Evolutionary conservation across 2,113 vertebrate species (phyloP).

Genomic region (Okapia johnstoni): DNA sequence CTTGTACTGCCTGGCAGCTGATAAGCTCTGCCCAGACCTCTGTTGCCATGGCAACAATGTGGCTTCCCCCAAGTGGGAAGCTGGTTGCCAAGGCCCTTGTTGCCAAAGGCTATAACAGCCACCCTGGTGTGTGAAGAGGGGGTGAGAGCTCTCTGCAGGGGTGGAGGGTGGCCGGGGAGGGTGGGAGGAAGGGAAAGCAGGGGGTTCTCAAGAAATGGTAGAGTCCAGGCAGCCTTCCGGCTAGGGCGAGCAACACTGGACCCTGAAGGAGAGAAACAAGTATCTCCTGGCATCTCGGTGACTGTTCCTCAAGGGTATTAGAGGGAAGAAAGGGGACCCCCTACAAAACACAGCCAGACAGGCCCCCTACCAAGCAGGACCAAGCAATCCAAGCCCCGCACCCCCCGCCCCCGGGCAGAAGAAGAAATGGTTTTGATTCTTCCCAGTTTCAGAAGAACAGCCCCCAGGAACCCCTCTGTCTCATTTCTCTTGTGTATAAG

Average conservation of each 20-base stretch:
- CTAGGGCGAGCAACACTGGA: neutral
- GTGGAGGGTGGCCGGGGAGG: neutral
- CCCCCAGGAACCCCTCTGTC: neutral
- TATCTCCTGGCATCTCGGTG: neutral
- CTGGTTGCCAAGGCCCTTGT: conserved; percentile 72
- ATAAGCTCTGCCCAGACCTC: conserved; percentile 19
- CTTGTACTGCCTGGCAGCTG: conserved; percentile 21
- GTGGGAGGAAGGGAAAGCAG: neutral
- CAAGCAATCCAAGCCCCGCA: neutral
- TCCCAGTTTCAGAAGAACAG: neutral
- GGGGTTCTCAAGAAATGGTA: conserved; percentile 3
- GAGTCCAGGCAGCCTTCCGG: neutral
- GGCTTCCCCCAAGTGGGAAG: conserved; percentile 74
- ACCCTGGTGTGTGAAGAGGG: conserved; percentile 48
- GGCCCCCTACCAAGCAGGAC: neutral
- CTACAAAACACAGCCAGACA: neutral
- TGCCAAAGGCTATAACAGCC: conserved; percentile 75
- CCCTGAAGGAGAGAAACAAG: neutral
- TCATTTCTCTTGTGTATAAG: neutral
- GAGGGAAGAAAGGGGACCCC: neutral
- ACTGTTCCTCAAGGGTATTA: neutral
- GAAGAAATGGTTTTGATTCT: neutral
- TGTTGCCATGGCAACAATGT: conserved; percentile 61
- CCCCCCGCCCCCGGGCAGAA: neutral
- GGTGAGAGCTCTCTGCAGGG: conserved; percentile 31